Evolutionary conservation across 2,113 vertebrate species (phyloP).

Genomic region (Oryzias woworae): DNA sequence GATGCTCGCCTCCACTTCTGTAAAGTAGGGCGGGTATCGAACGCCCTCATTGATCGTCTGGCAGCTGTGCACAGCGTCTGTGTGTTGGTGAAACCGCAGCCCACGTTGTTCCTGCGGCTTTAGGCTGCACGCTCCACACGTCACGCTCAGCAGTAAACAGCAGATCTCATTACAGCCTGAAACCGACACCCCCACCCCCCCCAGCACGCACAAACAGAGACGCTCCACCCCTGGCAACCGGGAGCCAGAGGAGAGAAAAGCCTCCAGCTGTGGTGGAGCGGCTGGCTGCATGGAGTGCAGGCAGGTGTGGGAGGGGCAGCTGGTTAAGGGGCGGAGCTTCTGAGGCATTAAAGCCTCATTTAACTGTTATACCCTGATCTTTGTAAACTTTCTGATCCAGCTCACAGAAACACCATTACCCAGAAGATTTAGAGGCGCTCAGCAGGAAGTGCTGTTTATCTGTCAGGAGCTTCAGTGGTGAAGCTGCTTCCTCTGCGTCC

Average conservation of each 20-base stretch:
- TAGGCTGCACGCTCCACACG: slow-evolving; percentile 11
- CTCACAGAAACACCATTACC: too few relatives aligned
- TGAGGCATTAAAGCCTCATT: background rate
- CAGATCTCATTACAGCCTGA: slow-evolving; percentile 52
- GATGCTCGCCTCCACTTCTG: slow-evolving; percentile 15
- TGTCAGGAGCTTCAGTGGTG: too few relatives aligned
- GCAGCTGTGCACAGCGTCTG: background rate
- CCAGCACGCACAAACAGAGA: too few relatives aligned
- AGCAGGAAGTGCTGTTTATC: too few relatives aligned
- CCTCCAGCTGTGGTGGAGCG: slow-evolving; percentile 7
- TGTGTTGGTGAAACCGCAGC: background rate
- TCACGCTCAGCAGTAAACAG: slow-evolving; percentile 30
- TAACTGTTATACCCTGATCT: too few relatives aligned
- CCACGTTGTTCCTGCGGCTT: slow-evolving; percentile 13
- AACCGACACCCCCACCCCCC: slow-evolving; percentile 26
- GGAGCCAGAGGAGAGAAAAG: slow-evolving; percentile 4
- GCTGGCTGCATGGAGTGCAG: slow-evolving; percentile 16
- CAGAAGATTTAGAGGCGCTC: too few relatives aligned
- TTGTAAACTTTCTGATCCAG: too few relatives aligned
- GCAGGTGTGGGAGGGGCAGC: background rate
- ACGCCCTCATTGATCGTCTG: slow-evolving; percentile 43
- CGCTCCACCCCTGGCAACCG: slow-evolving; percentile 14
- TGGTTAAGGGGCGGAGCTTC: background rate
- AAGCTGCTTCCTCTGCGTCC: too few relatives aligned
- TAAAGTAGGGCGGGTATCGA: slow-evolving; percentile 61